A percentile compares a stretch with the other conserved stretches of the same genome.
phyloP scores from a whole-genome alignment of 2,113 vertebrate genomes.

The Campylomormyrus tamandua region DNA sequence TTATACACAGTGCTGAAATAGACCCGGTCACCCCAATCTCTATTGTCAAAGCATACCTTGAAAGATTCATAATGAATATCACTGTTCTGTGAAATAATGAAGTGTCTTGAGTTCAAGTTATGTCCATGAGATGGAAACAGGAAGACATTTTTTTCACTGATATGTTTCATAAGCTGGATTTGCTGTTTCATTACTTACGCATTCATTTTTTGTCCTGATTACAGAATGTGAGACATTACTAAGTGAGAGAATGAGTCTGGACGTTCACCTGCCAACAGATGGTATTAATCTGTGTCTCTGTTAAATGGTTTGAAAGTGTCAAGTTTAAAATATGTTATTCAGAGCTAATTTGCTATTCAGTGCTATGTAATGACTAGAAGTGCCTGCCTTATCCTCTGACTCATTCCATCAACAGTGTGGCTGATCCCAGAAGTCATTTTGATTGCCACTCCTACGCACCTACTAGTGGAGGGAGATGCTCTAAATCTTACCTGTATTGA shows the following conservation, averaged over 20 bases:
- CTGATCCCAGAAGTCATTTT: background rate
- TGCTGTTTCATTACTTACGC: background rate
- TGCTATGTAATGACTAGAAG: background rate
- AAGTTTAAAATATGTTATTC: background rate
- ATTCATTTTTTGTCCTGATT: background rate
- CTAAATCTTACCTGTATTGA: constrained; percentile 14
- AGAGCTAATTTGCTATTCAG: background rate
- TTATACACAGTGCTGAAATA: background rate
- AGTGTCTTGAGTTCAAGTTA: background rate
- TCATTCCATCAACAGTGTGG: background rate
- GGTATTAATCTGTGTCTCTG: background rate
- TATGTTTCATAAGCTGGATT: background rate
- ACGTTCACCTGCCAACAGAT: background rate
- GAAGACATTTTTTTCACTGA: background rate
- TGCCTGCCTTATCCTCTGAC: background rate
- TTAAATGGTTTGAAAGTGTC: background rate
- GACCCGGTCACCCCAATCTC: background rate
- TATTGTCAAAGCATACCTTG: background rate
- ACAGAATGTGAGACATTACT: background rate
- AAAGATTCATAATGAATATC: background rate
- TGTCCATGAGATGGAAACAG: background rate
- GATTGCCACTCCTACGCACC: constrained; percentile 4
- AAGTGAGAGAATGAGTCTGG: background rate
- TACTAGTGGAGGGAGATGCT: background rate
- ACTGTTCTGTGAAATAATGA: background rate